Conservation (phyloP, 2,113 vertebrate genomes). For the Elephas maximus region DNA sequence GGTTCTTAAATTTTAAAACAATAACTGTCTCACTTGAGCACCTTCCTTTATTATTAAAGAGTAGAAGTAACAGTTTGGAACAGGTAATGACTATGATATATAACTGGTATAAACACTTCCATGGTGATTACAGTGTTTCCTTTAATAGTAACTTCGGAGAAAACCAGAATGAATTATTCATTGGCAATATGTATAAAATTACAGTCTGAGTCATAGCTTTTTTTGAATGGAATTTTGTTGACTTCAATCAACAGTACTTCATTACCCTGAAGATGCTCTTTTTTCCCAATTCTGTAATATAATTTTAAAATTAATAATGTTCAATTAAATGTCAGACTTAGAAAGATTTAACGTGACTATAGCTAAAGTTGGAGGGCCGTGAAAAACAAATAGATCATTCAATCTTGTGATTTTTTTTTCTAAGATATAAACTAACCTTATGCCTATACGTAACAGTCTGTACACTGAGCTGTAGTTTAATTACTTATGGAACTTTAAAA, state of each 20-base stretch:
- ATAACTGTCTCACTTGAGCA: constrained; percentile 50
- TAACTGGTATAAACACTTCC: constrained; percentile 53
- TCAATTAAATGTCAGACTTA: constrained; percentile 64
- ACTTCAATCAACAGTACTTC: constrained; percentile 20
- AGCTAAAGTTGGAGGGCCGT: constrained; percentile 63
- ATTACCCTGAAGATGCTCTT: constrained; percentile 36
- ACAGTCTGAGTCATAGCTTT: constrained; percentile 6
- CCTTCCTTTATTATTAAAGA: constrained; percentile 40
- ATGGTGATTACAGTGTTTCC: constrained; percentile 59
- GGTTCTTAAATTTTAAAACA: constrained; percentile 54
- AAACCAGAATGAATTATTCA: constrained; percentile 5
- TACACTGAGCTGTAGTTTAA: constrained; percentile 81
- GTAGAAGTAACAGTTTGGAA: constrained; percentile 24
- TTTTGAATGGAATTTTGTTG: constrained; percentile 54
- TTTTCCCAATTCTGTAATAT: constrained; percentile 36
- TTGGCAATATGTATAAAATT: not conserved
- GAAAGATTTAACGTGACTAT: constrained; percentile 60
- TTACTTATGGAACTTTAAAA: constrained; percentile 82
- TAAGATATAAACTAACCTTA: constrained; percentile 78
- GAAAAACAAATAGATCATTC: constrained; percentile 46
- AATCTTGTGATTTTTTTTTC: constrained; percentile 58
- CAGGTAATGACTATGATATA: constrained; percentile 34
- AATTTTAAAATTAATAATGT: constrained; percentile 72
- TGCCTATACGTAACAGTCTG: constrained; percentile 48
- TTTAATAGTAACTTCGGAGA: constrained; percentile 58